Percentiles rank a stretch among this genome's conserved stretches.
These are phyloP conservation scores for Mellivora capensis DNA, from an alignment of 2,113 vertebrate genomes.

Conservation along the genomic window DNA sequence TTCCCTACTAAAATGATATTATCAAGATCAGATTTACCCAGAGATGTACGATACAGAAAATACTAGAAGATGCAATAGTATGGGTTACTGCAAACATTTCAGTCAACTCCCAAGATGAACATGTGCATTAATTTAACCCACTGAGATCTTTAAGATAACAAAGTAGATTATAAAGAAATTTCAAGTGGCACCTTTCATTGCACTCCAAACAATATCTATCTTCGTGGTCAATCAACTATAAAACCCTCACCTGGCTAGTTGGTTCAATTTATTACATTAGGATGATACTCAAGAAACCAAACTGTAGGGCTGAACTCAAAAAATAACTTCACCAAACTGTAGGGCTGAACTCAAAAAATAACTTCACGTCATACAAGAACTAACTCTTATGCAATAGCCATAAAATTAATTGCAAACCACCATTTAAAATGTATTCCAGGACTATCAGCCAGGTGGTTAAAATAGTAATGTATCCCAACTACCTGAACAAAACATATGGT, in stretches of 20 bases:
- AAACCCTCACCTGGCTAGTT: background rate
- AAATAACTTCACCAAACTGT: background rate
- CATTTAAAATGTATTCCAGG: background rate
- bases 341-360: background rate
- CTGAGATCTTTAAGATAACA: background rate
- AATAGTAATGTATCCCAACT: constrained; percentile 7
- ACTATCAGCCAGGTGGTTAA: background rate
- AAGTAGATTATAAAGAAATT: constrained; percentile 7
- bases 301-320: background rate
- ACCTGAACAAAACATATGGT: background rate
- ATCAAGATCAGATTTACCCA: constrained; percentile 27
- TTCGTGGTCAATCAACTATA: background rate
- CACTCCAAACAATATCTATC: background rate
- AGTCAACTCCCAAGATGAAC: background rate
- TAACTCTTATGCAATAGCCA: background rate
- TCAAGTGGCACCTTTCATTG: constrained; percentile 31
- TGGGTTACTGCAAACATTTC: constrained; percentile 29
- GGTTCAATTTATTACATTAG: constrained; percentile 21
- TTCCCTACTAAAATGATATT: background rate
- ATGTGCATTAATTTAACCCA: background rate
- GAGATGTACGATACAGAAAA: constrained; percentile 19
- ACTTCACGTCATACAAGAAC: background rate
- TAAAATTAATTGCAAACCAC: constrained; percentile 22
- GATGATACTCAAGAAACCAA: background rate
- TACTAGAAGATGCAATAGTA: background rate